phyloP scores from a whole-genome alignment of 1,140 invertebrate species.

The Panulirus ornatus region DNA sequence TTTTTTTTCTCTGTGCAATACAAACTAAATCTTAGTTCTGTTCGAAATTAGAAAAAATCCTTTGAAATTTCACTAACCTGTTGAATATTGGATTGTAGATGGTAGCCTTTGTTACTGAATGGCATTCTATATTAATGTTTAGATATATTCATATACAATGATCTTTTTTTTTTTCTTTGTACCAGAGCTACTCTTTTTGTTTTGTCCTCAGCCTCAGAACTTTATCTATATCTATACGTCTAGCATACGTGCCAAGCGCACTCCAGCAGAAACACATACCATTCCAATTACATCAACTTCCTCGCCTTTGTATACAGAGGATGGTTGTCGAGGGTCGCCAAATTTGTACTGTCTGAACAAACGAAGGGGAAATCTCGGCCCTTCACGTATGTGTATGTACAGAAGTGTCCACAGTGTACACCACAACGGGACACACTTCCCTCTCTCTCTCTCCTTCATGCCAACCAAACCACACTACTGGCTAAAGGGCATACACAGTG shows the following conservation, averaged over 20 bases:
- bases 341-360: too few species aligned
- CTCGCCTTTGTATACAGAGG: too few species aligned
- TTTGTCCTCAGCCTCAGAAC: not conserved
- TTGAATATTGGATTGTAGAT: not conserved
- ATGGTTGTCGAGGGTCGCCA: too few species aligned
- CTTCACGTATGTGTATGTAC: too few species aligned
- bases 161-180: not conserved
- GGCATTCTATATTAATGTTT: slow-evolving; percentile 6
- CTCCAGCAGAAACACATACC: not conserved
- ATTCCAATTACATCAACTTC: too few species aligned
- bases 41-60: not conserved
- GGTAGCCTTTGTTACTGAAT: not conserved
- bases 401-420: too few species aligned
- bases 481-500: too few species aligned
- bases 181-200: not conserved
- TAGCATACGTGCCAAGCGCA: not conserved
- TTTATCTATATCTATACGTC: not conserved
- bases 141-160: too few species aligned
- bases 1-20: not conserved
- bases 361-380: too few species aligned
- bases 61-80: not conserved
- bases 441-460: too few species aligned
- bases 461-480: too few species aligned
- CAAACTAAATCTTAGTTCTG: not conserved
- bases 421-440: too few species aligned